Evolutionary conservation across 2,113 vertebrate genomes (phyloP).

Genomic region (Eonycteris spelaea): DNA sequence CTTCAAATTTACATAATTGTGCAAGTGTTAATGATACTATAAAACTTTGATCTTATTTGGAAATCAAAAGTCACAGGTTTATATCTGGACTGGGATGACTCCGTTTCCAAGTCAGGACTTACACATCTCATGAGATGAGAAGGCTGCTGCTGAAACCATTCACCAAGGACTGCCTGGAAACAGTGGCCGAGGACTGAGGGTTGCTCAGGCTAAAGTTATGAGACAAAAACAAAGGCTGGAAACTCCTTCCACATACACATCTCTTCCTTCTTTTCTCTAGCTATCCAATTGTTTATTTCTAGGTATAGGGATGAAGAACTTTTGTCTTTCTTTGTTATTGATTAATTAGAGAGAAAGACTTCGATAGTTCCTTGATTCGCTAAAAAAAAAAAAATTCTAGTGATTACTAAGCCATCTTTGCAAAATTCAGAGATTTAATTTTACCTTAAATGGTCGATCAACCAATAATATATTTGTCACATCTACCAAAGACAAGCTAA

Average conservation of each 20-base stretch:
- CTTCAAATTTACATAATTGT: neutral
- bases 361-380: neutral
- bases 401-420: neutral
- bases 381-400: neutral
- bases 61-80: neutral
- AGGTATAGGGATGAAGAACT: neutral
- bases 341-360: neutral
- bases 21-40: neutral
- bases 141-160: neutral
- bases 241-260: neutral
- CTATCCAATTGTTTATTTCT: neutral
- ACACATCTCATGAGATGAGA: neutral
- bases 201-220: neutral
- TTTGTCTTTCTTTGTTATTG: neutral
- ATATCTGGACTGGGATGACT: neutral
- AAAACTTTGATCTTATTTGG: neutral
- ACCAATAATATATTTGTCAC: neutral
- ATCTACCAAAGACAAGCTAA: neutral
- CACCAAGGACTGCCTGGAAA: neutral
- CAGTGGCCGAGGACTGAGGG: fast-evolving
- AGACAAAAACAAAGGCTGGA: neutral
- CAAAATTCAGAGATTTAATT: conserved; percentile 24
- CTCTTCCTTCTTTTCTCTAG: neutral
- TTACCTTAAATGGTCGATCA: neutral
- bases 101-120: neutral